Conservation (phyloP, 2,113 vertebrate species). For the Varanus komodoensis region DNA sequence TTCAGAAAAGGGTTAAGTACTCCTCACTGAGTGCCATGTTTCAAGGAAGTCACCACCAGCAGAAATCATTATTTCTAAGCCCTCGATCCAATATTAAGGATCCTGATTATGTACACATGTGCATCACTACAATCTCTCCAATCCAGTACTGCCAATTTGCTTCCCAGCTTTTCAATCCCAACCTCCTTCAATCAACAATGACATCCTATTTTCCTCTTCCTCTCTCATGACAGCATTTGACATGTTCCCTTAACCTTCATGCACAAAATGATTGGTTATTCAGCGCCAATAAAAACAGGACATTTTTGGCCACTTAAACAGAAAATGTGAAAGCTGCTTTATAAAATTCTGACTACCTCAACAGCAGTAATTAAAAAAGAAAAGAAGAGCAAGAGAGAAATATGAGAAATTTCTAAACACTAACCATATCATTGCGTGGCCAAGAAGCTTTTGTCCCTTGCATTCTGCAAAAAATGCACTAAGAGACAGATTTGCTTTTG, state of each 20-base stretch:
- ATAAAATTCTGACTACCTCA: background rate
- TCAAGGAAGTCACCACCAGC: background rate
- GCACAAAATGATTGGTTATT: background rate
- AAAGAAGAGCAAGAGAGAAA: background rate
- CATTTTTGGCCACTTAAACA: background rate
- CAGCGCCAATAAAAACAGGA: background rate
- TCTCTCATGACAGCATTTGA: conserved; percentile 5
- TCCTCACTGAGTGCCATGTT: background rate
- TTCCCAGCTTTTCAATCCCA: background rate
- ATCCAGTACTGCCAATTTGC: background rate
- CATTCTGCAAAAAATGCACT: background rate
- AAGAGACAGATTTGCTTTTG: conserved; percentile 17
- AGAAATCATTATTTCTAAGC: background rate
- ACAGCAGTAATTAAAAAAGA: background rate
- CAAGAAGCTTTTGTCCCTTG: background rate
- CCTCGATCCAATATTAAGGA: background rate
- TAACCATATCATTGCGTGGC: background rate
- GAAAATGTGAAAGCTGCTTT: background rate
- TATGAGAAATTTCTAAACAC: conserved; percentile 20
- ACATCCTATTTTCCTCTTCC: conserved; percentile 5
- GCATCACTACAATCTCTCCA: background rate
- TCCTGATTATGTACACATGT: conserved; percentile 21
- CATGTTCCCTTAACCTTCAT: background rate
- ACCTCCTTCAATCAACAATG: background rate
- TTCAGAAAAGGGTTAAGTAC: background rate